Evolutionary conservation across 2,888 invertebrate species (phyloP), one percentile per base, ranked within the genome.

Genomic region (Cephonodes hylas): DNA sequence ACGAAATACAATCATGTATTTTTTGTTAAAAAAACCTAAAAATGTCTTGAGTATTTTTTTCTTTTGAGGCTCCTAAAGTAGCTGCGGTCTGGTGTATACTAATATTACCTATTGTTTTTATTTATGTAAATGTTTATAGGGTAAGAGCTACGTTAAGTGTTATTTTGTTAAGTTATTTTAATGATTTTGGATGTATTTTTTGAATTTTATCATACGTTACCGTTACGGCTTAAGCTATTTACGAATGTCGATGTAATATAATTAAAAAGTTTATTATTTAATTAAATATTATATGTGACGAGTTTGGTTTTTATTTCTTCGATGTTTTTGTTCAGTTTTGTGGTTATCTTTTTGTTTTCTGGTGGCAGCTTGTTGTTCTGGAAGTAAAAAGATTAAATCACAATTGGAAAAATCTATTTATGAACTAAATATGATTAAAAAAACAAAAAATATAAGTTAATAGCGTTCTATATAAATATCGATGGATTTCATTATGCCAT

Each of bases 241-340:
- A 66, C 66, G 70, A 69, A 74, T 77, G 75, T 77, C 75, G 76
- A 72, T 70, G 72, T 73, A 75, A 69, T 80, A 75, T 72, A 67
- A 71, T 74, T 73, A 68, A 73, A n/a, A 77, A 79, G 82, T 84
- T 84, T 79, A 80, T 74, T 73, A 48, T 79, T 74, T 76, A 72
- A 85, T 85, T 89, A 91, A 86, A 89, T 81, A 72, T 88, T 79
- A 74, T 88, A 85, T 68, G 79, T 73, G 66, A 87, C 71, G 38
- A 91, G 77, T 45, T 86, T 78, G 63, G 76, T 77, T 75, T 87
- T 90, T 63, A 85, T 84, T 72, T 78, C 76, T 64, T 89, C 86
- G 0, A 77, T 76, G 63, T 77, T 75, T 0, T 73, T 68, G 42
- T 73, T 82, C n/a, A 85, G 74, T 72, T 89, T 91, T n/a, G 74